Evolutionary conservation across 2,888 invertebrate species (phyloP).

Genomic region (Pristionchus entomophagus): DNA sequence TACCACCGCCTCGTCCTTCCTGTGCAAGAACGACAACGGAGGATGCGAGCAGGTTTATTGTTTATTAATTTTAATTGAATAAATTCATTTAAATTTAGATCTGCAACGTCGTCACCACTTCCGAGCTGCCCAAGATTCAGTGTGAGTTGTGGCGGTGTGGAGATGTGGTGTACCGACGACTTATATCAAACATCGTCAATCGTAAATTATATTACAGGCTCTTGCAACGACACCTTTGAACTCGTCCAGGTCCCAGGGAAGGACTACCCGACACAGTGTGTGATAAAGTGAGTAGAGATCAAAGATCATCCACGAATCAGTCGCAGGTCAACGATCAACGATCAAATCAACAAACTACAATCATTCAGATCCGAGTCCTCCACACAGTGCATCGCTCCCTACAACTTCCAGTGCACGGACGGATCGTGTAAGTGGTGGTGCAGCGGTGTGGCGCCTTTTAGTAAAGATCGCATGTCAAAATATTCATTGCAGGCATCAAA

Average conservation of each 20-base stretch:
- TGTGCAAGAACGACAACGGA: slow-evolving; percentile 89
- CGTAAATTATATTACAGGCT: too few relatives aligned
- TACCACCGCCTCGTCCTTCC: slow-evolving; percentile 80
- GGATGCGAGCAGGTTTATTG: slow-evolving; percentile 84
- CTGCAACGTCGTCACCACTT: slow-evolving; percentile 64
- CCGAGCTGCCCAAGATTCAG: slow-evolving; percentile 81
- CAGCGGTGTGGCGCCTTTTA: slow-evolving; percentile 57
- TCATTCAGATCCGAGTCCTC: slow-evolving; percentile 7
- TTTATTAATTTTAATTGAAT: background rate
- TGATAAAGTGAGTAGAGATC: slow-evolving; percentile 55
- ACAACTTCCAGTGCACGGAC: slow-evolving; percentile 70
- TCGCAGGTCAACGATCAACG: background rate
- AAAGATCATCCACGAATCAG: background rate
- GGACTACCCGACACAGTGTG: slow-evolving; percentile 73
- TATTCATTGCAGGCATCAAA: slow-evolving; percentile 83
- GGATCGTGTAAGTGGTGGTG: slow-evolving; percentile 30
- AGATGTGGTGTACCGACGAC: too few relatives aligned
- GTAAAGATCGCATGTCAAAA: slow-evolving; percentile 67
- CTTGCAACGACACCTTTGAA: slow-evolving; percentile 88
- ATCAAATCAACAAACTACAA: background rate
- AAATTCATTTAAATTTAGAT: slow-evolving; percentile 38
- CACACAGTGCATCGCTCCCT: slow-evolving; percentile 68
- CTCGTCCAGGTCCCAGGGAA: slow-evolving; percentile 83
- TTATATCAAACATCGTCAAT: too few relatives aligned
- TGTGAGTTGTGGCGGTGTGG: too few relatives aligned